Evolutionary conservation across 2,113 vertebrate genomes (phyloP).

Genomic region (Onychostruthus taczanowskii): DNA sequence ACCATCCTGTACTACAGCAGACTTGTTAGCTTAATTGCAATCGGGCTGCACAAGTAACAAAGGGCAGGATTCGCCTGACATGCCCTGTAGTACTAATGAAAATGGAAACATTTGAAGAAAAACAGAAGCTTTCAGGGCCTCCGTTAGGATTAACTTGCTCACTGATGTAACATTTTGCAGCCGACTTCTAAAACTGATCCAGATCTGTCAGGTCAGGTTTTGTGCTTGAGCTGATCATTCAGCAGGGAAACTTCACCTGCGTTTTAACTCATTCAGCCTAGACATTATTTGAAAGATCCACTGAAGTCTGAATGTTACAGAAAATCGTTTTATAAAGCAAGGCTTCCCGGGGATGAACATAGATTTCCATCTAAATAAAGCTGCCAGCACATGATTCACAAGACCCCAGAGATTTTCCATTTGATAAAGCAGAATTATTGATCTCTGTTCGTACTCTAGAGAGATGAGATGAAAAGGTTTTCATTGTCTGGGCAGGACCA

Average conservation of each 20-base stretch:
- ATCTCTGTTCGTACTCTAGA: background rate
- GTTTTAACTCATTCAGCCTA: constrained; percentile 1
- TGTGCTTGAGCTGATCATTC: background rate
- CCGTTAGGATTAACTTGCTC: background rate
- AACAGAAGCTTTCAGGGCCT: constrained; percentile 8
- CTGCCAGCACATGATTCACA: background rate
- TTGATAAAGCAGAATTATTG: background rate
- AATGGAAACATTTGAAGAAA: constrained; percentile 2
- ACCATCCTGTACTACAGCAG: background rate
- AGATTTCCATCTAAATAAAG: background rate
- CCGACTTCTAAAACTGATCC: background rate
- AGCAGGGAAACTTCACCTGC: background rate
- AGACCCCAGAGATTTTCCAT: background rate
- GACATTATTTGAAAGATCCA: background rate
- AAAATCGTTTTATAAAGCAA: background rate
- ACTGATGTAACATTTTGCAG: background rate
- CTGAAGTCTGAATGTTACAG: background rate
- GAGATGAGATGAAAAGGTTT: background rate
- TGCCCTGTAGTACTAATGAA: background rate
- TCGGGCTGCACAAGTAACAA: background rate
- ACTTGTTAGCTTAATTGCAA: background rate
- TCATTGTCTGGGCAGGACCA: background rate
- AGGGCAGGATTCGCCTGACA: background rate
- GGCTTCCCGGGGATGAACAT: background rate
- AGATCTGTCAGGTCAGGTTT: background rate